Evolutionary conservation across 2,113 vertebrate genomes (phyloP).

Genomic region (Varanus salvator): DNA sequence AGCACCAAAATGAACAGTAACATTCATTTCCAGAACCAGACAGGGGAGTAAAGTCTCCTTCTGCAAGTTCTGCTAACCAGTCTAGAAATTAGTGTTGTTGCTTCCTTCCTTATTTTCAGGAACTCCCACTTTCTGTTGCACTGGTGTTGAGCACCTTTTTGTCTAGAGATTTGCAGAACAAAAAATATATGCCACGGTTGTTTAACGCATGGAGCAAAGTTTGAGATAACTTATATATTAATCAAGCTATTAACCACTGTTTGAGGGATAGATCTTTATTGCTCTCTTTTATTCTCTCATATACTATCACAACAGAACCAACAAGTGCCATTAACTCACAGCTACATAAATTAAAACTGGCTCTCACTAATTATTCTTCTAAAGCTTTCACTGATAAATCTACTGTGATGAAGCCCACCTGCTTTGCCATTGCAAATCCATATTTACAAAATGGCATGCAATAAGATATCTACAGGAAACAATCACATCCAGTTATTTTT

Average conservation of each 20-base stretch:
- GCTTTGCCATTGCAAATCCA: neutral
- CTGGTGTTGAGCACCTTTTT: neutral
- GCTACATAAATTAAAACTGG: neutral
- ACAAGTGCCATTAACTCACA: neutral
- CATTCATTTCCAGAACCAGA: too few relatives aligned
- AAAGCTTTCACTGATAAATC: constrained; percentile 4
- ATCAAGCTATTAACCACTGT: neutral
- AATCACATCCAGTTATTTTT: constrained; percentile 38
- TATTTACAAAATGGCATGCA: constrained; percentile 28
- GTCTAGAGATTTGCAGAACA: neutral
- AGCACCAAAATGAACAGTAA: too few relatives aligned
- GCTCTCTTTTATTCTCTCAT: neutral
- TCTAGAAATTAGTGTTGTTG: too few relatives aligned
- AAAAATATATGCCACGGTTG: neutral
- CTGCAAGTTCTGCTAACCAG: too few relatives aligned
- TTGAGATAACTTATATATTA: neutral
- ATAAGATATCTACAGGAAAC: constrained; percentile 63
- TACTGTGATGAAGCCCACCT: constrained; percentile 38
- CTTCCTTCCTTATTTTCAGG: too few relatives aligned
- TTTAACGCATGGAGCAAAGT: neutral
- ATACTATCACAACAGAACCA: neutral
- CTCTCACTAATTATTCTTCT: neutral
- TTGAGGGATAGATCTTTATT: neutral
- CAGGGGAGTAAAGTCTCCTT: too few relatives aligned
- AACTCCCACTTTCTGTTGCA: too few relatives aligned